phyloP scores from a whole-genome alignment of 1,140 invertebrate species.

The Panulirus ornatus region DNA sequence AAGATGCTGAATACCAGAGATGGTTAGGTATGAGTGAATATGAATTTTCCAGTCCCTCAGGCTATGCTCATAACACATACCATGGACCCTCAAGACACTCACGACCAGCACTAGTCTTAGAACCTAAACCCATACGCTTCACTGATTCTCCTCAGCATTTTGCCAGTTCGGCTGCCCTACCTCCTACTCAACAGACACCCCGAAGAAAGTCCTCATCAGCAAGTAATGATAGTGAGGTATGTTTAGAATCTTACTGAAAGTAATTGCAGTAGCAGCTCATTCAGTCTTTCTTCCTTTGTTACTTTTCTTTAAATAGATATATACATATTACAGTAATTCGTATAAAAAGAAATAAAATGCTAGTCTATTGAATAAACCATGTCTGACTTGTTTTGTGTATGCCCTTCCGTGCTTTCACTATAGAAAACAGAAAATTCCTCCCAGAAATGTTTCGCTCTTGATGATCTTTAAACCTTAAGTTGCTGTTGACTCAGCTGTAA shows the following conservation, averaged over 20 bases:
- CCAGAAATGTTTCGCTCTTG: no score
- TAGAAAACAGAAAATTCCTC: no score
- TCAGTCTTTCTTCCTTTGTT: no score
- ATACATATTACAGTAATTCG: no score
- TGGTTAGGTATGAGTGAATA: slow-evolving; percentile 79
- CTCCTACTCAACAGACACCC: slow-evolving; percentile 60
- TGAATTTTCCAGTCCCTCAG: slow-evolving; percentile 81
- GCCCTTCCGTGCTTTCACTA: no score
- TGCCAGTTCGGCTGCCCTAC: slow-evolving; percentile 72
- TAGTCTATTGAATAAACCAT: no score
- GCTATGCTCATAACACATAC: slow-evolving; percentile 92
- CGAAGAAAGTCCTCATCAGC: slow-evolving; percentile 63
- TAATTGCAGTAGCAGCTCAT: no score
- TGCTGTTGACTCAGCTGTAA: no score
- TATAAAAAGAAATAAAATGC: no score
- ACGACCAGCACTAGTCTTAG: slow-evolving; percentile 82
- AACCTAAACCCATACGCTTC: slow-evolving; percentile 83
- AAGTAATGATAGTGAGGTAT: slow-evolving; percentile 68
- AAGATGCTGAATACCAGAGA: slow-evolving; percentile 78
- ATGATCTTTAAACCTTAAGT: no score
- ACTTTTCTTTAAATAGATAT: no score
- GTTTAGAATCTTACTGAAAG: background rate
- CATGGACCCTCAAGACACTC: slow-evolving; percentile 90
- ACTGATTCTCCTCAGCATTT: slow-evolving; percentile 88
- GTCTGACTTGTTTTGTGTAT: no score